Base-by-base conservation (phyloP, 2,797 vertebrate genomes). In the Pipistrellus pygmaeus region DNA sequence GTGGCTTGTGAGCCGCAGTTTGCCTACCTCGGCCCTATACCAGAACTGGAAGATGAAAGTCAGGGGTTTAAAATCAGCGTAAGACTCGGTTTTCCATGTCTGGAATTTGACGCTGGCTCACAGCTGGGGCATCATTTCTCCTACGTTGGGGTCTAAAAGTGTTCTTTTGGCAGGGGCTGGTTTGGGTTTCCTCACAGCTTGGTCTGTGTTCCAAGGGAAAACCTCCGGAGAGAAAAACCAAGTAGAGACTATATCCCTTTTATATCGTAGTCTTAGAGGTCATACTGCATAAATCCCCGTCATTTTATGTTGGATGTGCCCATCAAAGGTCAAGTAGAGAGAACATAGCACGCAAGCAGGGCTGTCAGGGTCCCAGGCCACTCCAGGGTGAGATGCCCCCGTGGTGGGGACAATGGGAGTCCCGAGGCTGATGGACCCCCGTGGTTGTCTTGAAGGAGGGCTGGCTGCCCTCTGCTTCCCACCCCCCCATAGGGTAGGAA, bases 261-360 rank as follows among this genome's bases (percentile, higher is more conserved):
- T 32, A 73, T 44, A 32, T 64, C n/a, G 44, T 41, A 73, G 44
- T 10, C 21, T 32, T 53, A 27, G 44, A 75, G 62, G 46, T 75
- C 80, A 53, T 38, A 13, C 35, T 20, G 55, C 32, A 75, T 62
- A 35, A 68, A 73, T 41, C 35, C 76, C 53, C 51, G 38, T 3
- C 13, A 20, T 78, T 91, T 55, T 72, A 44, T 41, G 38, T 62
- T 27, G 20, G 20, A 53, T 35, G 46, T 18, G 13, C 9, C 57
- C 14, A 71, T 41, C 41, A 73, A 51, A 83, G 66, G 84, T 44
- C 84, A 84, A 78, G 38, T 87, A 46, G 46, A 51, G 44, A 57
- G 21, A 30, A 30, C 1, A 71, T 0, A 85, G 77, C 23, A 25
- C 23, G 15, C 60, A 14, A 25, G 12, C 57, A 27, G 25, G 57